phyloP scores from a whole-genome alignment of 2,797 vertebrate species.

The Danio kyathit region DNA sequence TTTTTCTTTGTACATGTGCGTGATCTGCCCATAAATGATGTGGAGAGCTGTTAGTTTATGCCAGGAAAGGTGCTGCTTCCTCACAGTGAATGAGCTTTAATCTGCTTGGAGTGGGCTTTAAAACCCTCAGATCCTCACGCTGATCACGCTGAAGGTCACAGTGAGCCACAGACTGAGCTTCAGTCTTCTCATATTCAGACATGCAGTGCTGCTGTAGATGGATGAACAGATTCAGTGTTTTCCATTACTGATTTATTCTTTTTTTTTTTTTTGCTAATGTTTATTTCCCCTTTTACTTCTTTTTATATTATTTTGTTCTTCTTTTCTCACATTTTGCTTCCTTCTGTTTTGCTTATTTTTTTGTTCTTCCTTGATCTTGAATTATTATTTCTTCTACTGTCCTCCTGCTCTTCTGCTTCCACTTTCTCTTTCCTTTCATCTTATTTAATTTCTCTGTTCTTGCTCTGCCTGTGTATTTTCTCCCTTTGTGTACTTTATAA shows the following conservation, averaged over 20 bases:
- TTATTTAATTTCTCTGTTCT: too few relatives aligned
- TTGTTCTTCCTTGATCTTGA: background rate
- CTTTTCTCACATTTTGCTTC: background rate
- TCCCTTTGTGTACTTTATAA: background rate
- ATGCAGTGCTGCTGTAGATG: background rate
- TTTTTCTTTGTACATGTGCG: background rate
- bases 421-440: background rate
- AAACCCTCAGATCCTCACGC: conserved; percentile 9
- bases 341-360: too few relatives aligned
- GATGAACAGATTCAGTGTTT: background rate
- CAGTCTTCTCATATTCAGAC: conserved; percentile 1
- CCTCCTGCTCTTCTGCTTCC: background rate
- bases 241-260: too few relatives aligned
- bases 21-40: conserved; percentile 12
- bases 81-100: conserved; percentile 23
- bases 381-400: background rate
- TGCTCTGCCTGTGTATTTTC: background rate
- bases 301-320: background rate
- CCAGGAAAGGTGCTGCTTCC: conserved; percentile 17
- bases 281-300: background rate
- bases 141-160: conserved; percentile 21
- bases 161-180: background rate
- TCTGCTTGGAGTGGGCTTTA: conserved; percentile 19
- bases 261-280: too few relatives aligned
- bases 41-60: background rate